Conservation (phyloP, 2,113 vertebrate genomes). For the Numenius arquata region DNA sequence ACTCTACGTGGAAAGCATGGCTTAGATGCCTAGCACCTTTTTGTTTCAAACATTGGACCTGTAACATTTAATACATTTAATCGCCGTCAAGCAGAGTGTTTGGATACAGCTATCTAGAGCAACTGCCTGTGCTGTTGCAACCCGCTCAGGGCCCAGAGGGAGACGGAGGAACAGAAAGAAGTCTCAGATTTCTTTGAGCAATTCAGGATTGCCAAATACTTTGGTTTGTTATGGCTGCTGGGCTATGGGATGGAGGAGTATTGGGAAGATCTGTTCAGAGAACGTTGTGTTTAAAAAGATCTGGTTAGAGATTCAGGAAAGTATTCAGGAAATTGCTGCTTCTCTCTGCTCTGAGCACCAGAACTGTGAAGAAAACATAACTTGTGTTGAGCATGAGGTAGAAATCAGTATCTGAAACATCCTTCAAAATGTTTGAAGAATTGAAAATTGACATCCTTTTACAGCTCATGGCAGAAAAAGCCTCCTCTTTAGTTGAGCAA, state of each 20-base stretch:
- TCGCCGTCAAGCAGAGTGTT: neutral
- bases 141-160: neutral
- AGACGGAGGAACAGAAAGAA: neutral
- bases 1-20: neutral
- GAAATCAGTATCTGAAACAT: neutral
- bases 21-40: neutral
- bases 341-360: neutral
- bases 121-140: neutral
- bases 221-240: neutral
- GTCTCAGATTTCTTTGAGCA: neutral
- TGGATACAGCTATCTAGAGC: neutral
- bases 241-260: neutral
- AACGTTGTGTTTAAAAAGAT: neutral
- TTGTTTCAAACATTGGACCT: neutral
- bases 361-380: neutral
- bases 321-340: neutral
- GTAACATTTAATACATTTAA: neutral
- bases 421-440: neutral
- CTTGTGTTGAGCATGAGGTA: neutral
- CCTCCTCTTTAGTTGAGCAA: neutral
- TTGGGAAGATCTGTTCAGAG: neutral
- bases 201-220: neutral
- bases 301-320: neutral
- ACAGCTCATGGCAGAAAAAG: neutral
- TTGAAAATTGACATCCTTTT: neutral